phyloP scores from a whole-genome alignment of 2,888 invertebrate species.

The Sclerodermus sp. region DNA sequence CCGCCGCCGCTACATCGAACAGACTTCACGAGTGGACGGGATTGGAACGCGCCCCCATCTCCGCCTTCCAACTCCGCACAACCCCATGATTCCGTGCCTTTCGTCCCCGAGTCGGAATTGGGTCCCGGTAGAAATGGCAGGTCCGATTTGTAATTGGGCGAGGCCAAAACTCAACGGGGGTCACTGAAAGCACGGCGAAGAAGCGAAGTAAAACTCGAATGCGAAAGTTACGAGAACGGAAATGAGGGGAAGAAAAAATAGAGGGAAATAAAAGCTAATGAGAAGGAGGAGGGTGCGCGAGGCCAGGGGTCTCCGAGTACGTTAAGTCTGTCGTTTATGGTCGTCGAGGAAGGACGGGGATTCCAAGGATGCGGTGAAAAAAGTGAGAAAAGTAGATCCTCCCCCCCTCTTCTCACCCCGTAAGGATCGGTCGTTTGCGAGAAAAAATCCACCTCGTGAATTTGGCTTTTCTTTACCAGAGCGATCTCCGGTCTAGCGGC shows the following conservation, averaged over 20 bases:
- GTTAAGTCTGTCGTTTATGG: slow-evolving; percentile 28
- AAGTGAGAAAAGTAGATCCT: neutral
- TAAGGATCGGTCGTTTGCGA: no score
- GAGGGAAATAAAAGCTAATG: slow-evolving; percentile 17
- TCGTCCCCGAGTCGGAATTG: slow-evolving; percentile 14
- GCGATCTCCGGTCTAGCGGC: no score
- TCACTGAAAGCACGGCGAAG: slow-evolving; percentile 24
- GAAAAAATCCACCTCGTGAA: no score
- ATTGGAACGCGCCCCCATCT: slow-evolving; percentile 28
- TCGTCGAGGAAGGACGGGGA: neutral
- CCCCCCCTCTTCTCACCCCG: no score
- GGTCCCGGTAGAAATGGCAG: no score
- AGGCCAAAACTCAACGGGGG: slow-evolving; percentile 15
- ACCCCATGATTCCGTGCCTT: no score
- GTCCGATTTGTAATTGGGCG: slow-evolving; percentile 34
- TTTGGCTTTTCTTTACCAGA: no score
- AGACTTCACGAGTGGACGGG: slow-evolving; percentile 16
- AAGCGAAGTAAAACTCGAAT: slow-evolving; percentile 33
- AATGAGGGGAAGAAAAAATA: neutral
- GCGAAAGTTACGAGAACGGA: slow-evolving; percentile 26
- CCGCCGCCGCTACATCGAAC: slow-evolving; percentile 10
- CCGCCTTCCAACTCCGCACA: neutral
- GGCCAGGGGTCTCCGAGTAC: slow-evolving; percentile 18
- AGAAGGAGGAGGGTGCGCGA: slow-evolving; percentile 12
- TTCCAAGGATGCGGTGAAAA: slow-evolving; percentile 8